Conservation (phyloP, 2,113 vertebrate species). For the Taurulus bubalis region DNA sequence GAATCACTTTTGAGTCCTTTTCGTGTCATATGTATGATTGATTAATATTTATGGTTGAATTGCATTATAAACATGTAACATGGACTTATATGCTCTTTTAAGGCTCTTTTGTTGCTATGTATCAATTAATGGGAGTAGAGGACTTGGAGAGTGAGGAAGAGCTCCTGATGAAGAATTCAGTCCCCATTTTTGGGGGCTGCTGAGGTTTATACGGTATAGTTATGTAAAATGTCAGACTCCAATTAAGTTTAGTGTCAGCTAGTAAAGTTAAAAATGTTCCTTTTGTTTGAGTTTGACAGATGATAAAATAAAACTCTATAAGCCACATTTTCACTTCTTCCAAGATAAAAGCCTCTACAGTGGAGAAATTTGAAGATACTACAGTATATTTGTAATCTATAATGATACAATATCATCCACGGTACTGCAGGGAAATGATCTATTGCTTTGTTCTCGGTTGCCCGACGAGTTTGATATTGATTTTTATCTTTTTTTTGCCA, state of each 20-base stretch:
- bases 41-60: no score
- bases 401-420: constrained; percentile 43
- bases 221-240: not conserved
- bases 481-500: constrained; percentile 31
- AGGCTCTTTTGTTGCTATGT: no score
- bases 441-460: constrained; percentile 43
- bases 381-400: constrained; percentile 43
- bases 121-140: no score
- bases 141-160: no score
- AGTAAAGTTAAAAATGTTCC: not conserved
- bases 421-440: constrained; percentile 48
- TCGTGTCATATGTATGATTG: no score
- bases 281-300: not conserved
- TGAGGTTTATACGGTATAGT: no score
- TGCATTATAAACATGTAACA: no score
- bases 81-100: no score
- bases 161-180: no score
- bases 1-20: no score
- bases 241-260: not conserved
- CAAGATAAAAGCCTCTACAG: not conserved
- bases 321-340: constrained; percentile 7
- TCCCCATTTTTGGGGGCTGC: no score
- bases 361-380: constrained; percentile 21
- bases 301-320: not conserved
- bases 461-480: constrained; percentile 37